Evolutionary conservation across 2,888 invertebrate species (phyloP), one percentile per base, ranked within the genome.

Genomic region (Drosophila maculinotata): DNA sequence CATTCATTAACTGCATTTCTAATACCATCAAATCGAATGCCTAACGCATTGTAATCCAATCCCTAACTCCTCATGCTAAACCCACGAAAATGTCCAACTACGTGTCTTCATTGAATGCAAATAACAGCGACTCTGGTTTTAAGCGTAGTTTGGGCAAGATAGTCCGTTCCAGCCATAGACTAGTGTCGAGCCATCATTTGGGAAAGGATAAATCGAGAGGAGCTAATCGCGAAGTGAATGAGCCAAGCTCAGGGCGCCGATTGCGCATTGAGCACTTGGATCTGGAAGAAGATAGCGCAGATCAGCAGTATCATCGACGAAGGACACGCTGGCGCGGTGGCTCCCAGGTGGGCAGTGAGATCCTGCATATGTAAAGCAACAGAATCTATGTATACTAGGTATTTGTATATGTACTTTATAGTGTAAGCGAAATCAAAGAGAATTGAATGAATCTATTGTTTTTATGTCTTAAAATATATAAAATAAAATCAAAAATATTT

Each of bases 201-300:
- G 10, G 7, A 20, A 33, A 3, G 15, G 10, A 9, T 2, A 56
- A 17, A 3, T 0, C 6, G 9, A 3, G n/a, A 6, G 1, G 5
- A n/a, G 8, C 14, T 17, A 6, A 5, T 1, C n/a, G 10, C 36
- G 23, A 9, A 1, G 14, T 20, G 9, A 20, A 9, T 1, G 4
- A 3, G n/a, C 26, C n/a, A 8, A 41, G 7, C n/a, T 23, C 36
- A 3, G 35, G 30, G 8, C 65, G 49, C n/a, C 68, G 48, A 1
- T 39, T 83, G n/a, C 79, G 71, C 10, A 49, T 83, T 2, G 83
- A 76, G 45, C 65, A 79, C 35, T 52, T 87, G 74, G 87, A 83
- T 15, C 45, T 83, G 10, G 80, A 83, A 6, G 54, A 57, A 26
- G 63, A 87, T 6, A 14, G 17, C 38, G 5, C 23, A 23, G 15